Conservation (phyloP, 2,797 vertebrate genomes). For the Acrossocheilus fasciatus region DNA sequence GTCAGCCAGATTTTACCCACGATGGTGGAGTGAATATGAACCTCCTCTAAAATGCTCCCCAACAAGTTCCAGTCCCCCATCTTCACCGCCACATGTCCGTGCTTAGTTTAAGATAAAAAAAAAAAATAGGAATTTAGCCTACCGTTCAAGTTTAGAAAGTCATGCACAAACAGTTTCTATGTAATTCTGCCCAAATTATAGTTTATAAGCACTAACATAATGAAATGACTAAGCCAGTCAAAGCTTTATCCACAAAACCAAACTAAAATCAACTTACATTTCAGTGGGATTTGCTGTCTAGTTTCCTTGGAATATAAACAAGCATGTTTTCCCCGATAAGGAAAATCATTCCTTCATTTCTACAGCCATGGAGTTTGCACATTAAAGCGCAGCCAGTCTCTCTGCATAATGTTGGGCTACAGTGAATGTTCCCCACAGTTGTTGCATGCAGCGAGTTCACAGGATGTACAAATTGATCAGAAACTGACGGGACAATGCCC, state of each 20-base stretch:
- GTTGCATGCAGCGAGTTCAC: constrained; percentile 72
- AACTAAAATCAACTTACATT: constrained; percentile 69
- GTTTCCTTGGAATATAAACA: constrained; percentile 62
- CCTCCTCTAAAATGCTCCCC: constrained; percentile 94
- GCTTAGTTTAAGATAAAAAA: constrained; percentile 62
- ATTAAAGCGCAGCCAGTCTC: constrained; percentile 43
- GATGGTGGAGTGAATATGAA: constrained; percentile 93
- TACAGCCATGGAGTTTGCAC: constrained; percentile 28
- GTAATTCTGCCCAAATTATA: neutral
- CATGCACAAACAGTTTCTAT: neutral
- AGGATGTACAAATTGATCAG: constrained; percentile 80
- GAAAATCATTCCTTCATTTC: constrained; percentile 39
- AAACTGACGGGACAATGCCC: constrained; percentile 77
- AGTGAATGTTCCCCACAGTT: constrained; percentile 68
- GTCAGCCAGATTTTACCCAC: constrained; percentile 97
- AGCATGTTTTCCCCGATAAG: constrained; percentile 58
- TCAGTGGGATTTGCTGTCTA: constrained; percentile 66
- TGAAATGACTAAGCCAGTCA: neutral
- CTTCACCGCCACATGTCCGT: constrained; percentile 83
- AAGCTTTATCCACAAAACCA: neutral
- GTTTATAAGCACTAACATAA: neutral
- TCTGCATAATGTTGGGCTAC: constrained; percentile 36
- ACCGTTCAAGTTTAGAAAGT: neutral
- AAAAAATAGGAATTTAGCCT: neutral
- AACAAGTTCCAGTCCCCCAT: constrained; percentile 98